phyloP scores from a whole-genome alignment of 37 sponge, comb jelly and placozoan genomes.

The Petrosia ficiformis region DNA sequence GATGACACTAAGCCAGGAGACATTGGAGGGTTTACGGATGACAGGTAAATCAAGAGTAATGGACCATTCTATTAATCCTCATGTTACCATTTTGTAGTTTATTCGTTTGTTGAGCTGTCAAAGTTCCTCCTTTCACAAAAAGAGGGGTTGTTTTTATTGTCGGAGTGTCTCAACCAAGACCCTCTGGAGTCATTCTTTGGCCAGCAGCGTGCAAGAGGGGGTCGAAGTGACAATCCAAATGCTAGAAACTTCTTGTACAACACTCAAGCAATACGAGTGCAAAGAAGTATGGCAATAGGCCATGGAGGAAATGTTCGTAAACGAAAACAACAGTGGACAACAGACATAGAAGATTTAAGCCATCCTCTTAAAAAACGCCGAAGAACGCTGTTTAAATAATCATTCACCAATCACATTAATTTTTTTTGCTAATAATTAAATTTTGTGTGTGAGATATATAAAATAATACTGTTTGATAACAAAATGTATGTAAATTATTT shows the following conservation, averaged over 20 bases:
- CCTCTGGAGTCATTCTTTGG: slow-evolving; percentile 19
- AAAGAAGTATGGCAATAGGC: slow-evolving; percentile 7
- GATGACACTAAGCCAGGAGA: neutral
- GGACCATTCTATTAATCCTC: no score
- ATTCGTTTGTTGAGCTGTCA: slow-evolving; percentile 22
- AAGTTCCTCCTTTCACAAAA: neutral
- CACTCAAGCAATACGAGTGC: slow-evolving; percentile 5
- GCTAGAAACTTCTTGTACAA: slow-evolving; percentile 4
- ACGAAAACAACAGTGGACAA: neutral
- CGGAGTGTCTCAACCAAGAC: slow-evolving; percentile 26
- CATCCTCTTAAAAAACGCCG: slow-evolving; percentile 2
- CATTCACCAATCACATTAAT: neutral
- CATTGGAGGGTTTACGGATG: neutral
- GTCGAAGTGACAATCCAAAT: slow-evolving; percentile 30
- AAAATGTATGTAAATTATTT: no score
- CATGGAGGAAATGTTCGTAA: neutral
- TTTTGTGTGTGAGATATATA: no score
- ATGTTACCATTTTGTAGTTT: slow-evolving; percentile 10
- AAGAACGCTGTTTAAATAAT: neutral
- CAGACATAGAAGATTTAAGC: neutral
- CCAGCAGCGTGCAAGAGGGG: slow-evolving; percentile 23
- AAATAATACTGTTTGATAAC: neutral
- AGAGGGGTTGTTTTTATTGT: slow-evolving; percentile 1
- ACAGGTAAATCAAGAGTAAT: no score
- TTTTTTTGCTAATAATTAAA: no score